Evolutionary conservation across 1,140 invertebrate species (phyloP).

Genomic region (Micrasema longulum): DNA sequence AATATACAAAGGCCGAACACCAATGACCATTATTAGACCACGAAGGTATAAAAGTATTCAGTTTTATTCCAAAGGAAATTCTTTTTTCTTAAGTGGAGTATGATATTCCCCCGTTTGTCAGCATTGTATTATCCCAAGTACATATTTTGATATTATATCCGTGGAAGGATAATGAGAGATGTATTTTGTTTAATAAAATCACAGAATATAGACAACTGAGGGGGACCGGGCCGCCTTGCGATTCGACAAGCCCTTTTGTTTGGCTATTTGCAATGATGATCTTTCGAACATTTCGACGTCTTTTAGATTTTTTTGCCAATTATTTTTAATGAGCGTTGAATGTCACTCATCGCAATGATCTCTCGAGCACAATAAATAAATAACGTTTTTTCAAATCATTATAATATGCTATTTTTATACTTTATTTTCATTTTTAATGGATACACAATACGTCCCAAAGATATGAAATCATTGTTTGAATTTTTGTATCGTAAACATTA

Average conservation of each 20-base stretch:
- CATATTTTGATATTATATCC: conserved; percentile 21
- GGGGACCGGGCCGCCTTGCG: not conserved
- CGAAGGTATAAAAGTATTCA: too few species aligned
- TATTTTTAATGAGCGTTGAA: conserved; percentile 32
- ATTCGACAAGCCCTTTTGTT: conserved; percentile 29
- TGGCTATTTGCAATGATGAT: conserved; percentile 10
- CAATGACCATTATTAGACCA: too few species aligned
- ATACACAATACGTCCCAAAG: too few species aligned
- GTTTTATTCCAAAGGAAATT: too few species aligned
- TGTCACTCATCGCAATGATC: conserved; percentile 15
- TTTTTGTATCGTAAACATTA: too few species aligned
- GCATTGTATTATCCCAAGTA: not conserved
- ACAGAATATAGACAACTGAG: not conserved
- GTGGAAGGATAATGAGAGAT: conserved; percentile 26
- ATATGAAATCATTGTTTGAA: too few species aligned
- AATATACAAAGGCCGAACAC: too few species aligned
- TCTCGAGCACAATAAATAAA: conserved; percentile 4
- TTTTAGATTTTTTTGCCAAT: conserved; percentile 28
- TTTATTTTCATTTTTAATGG: not conserved
- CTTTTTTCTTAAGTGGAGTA: too few species aligned
- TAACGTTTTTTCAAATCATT: not conserved
- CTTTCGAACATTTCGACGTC: conserved; percentile 5
- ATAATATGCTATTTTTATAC: not conserved
- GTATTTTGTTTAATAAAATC: not conserved
- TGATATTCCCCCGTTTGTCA: too few species aligned